Evolutionary conservation across 1,140 invertebrate genomes (phyloP).

Genomic region (Trichonephila clavipes): DNA sequence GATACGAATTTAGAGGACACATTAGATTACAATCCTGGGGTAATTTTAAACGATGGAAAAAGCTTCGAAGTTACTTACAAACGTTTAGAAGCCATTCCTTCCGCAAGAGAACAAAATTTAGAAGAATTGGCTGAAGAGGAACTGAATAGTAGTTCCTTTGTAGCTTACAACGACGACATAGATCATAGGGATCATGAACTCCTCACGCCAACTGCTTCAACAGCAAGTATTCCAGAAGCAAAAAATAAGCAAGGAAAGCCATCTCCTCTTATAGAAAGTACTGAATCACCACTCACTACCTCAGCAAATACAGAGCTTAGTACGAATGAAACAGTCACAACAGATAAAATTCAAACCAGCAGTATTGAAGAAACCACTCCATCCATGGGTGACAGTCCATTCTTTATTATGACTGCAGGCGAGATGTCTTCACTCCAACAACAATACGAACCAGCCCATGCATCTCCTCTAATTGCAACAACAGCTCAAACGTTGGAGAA

Average conservation of each 20-base stretch:
- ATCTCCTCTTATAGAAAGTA: conserved; percentile 39
- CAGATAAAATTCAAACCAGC: neutral
- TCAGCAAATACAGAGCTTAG: neutral
- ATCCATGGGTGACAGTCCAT: conserved; percentile 53
- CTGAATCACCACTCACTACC: neutral
- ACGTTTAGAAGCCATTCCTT: conserved; percentile 46
- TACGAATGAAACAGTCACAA: neutral
- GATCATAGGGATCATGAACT: conserved; percentile 67
- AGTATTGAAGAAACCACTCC: neutral
- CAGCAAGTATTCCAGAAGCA: neutral
- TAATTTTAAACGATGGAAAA: conserved; percentile 51
- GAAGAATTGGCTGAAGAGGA: conserved; percentile 7
- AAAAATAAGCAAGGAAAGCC: neutral
- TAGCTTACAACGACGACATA: conserved; percentile 1
- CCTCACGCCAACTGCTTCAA: neutral
- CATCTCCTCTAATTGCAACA: conserved; percentile 36
- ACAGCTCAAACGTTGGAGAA: neutral
- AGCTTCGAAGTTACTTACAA: conserved; percentile 71
- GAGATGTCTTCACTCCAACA: conserved; percentile 70
- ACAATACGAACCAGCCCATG: conserved; percentile 66
- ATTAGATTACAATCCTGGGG: conserved; percentile 17
- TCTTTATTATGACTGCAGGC: conserved; percentile 65
- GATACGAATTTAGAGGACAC: neutral
- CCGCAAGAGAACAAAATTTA: conserved; percentile 50
- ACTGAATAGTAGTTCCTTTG: neutral